Base-by-base conservation (phyloP, 2,797 vertebrate genomes). In the Brachyalestes nurse region DNA sequence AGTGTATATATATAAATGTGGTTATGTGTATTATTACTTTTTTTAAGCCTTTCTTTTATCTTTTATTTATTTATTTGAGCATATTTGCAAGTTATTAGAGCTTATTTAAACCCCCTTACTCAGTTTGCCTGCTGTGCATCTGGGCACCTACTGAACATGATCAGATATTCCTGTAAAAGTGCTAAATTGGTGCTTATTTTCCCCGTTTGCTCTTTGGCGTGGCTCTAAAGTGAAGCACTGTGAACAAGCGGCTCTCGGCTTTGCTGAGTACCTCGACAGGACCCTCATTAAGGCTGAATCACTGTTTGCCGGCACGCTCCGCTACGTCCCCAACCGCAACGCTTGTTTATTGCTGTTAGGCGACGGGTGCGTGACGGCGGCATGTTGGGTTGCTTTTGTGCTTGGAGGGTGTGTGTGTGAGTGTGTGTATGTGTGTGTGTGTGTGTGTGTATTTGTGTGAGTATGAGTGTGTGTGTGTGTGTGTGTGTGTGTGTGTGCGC, bases 341-440 rank as follows among this genome's bases (percentile, higher is more conserved):
- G 40, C 49, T 34, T 51, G 73, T 21, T 77, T 71, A 83, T 83
- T 74, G 81, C 80, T 74, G 78, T 88, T 89, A 82, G 84, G 71
- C 62, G 7, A 77, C 79, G 84, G 76, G n/a, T 21, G 62, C 9
- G 61, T 53, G 16, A 57, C 70, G 70, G 51, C 8, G 28, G 49
- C 23, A 5, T 47, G 40, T 71, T 49, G 66, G 10, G 21, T 0
- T 4, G n/a, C 83, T 84, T 79, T 91, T 91, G 88, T 91, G 70
- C 90, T 87, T 82, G 67, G 38, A 71, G 83, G 58, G 83, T 73
- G 80, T 85, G 67, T 58, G 51, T 19, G 23, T 76, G 76, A 84
- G 84, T 82, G 85, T 66, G 65, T 76, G 67, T 71, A 51, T 65
- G 25, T 73, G 51, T 25, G 49, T 45, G 58, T 64, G 55, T 8